These are phyloP conservation scores for Pyrgus malvae DNA, from an alignment of 2,888 invertebrate species.

Conservation along the genomic window DNA sequence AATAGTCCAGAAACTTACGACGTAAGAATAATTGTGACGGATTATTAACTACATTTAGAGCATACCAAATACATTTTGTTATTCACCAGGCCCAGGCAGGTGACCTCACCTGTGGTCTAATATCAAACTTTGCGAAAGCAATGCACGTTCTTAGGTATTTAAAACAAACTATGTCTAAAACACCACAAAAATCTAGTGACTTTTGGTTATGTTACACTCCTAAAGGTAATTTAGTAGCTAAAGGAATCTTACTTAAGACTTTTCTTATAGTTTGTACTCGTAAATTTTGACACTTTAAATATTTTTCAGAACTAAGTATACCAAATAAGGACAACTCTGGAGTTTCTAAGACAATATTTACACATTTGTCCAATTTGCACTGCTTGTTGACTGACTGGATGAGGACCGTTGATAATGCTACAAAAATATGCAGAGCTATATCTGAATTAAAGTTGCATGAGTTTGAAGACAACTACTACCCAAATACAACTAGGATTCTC, in stretches of 20 bases:
- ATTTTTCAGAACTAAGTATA: constrained; percentile 57
- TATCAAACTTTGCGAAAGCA: not conserved
- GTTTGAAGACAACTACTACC: constrained; percentile 59
- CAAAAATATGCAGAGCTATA: constrained; percentile 54
- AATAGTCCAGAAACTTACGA: no score
- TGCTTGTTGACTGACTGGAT: constrained; percentile 58
- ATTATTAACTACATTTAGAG: no score
- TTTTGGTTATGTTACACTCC: constrained; percentile 43
- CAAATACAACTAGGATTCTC: constrained; percentile 53
- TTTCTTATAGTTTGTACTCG: not conserved
- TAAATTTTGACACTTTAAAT: not conserved
- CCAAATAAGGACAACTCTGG: constrained; percentile 60
- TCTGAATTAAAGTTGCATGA: constrained; percentile 59
- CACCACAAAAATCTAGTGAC: constrained; percentile 45
- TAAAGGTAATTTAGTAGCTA: constrained; percentile 47
- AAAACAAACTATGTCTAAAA: constrained; percentile 49
- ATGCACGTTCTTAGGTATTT: constrained; percentile 3
- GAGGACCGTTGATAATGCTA: constrained; percentile 56
- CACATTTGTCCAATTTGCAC: constrained; percentile 61
- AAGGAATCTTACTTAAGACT: not conserved
- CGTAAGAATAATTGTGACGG: no score
- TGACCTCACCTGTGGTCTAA: not conserved
- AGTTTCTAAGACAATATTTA: constrained; percentile 64
- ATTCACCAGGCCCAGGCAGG: not conserved
- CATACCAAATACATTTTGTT: no score